Evolutionary conservation across 2,113 vertebrate species (phyloP).

Genomic region (Rhodinocichla rosea): DNA sequence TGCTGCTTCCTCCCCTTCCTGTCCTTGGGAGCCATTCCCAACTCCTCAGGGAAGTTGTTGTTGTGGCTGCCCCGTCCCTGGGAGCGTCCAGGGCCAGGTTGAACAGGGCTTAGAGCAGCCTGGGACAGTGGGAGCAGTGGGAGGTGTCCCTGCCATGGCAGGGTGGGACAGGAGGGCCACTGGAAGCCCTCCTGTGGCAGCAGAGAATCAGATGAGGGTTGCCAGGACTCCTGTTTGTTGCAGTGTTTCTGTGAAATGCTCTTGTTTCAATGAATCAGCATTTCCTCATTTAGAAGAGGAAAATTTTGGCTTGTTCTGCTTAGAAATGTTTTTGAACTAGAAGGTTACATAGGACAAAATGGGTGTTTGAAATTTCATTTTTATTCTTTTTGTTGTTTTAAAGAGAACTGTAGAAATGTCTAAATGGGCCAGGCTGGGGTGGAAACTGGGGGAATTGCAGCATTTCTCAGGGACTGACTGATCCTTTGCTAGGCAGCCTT

Average conservation of each 20-base stretch:
- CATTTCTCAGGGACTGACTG: not conserved
- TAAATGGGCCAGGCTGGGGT: not conserved
- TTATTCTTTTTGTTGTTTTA: not conserved
- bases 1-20: not conserved
- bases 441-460: not conserved
- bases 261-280: conserved; percentile 32
- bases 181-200: not conserved
- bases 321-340: not conserved
- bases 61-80: not conserved
- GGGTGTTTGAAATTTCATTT: not conserved
- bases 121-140: not conserved
- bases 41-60: not conserved
- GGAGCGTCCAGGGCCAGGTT: not conserved
- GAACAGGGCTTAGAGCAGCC: not conserved
- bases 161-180: not conserved
- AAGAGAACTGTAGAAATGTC: not conserved
- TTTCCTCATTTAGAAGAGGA: not conserved
- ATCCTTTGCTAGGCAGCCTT: not conserved
- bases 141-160: not conserved
- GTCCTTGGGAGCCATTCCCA: not conserved
- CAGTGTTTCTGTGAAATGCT: not conserved
- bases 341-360: not conserved
- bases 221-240: not conserved
- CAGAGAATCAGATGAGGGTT: not conserved
- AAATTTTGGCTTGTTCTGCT: not conserved